Evolutionary conservation across 2,888 invertebrate species (phyloP).

Genomic region (Eudasyphora cyanicolor): DNA sequence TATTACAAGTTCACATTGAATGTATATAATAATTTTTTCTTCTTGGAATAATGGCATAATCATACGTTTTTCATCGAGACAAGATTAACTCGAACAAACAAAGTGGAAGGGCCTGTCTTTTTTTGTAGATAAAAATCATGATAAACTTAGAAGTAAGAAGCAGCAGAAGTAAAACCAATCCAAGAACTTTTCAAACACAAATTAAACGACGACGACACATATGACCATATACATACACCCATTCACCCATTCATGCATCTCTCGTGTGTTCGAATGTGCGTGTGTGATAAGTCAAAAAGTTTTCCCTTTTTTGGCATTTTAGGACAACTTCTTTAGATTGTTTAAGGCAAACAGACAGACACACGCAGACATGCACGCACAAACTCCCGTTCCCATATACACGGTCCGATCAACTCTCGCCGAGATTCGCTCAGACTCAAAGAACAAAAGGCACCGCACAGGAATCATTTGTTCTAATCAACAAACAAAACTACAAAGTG

Average conservation of each 20-base stretch:
- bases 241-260: background rate
- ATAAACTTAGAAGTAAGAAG: constrained; percentile 13
- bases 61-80: background rate
- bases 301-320: constrained; percentile 37
- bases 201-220: constrained; percentile 44
- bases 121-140: constrained; percentile 21
- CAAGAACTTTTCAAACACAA: constrained; percentile 32
- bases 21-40: too few species aligned
- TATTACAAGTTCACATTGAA: too few species aligned
- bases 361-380: background rate
- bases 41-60: constrained; percentile 28
- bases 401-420: background rate
- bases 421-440: constrained; percentile 20
- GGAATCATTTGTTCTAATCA: constrained; percentile 59
- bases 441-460: constrained; percentile 20
- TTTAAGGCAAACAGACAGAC: constrained; percentile 36
- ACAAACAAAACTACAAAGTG: constrained; percentile 60
- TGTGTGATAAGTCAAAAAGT: constrained; percentile 45
- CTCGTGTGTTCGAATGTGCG: constrained; percentile 1
- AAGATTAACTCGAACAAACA: background rate
- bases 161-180: background rate
- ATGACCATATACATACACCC: background rate
- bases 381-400: background rate
- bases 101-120: constrained; percentile 12
- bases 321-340: constrained; percentile 43